Percentiles rank a stretch among this genome's conserved stretches.
These are phyloP conservation scores for Thermophis baileyi DNA, from an alignment of 2,113 vertebrate species.

Conservation along the genomic window DNA sequence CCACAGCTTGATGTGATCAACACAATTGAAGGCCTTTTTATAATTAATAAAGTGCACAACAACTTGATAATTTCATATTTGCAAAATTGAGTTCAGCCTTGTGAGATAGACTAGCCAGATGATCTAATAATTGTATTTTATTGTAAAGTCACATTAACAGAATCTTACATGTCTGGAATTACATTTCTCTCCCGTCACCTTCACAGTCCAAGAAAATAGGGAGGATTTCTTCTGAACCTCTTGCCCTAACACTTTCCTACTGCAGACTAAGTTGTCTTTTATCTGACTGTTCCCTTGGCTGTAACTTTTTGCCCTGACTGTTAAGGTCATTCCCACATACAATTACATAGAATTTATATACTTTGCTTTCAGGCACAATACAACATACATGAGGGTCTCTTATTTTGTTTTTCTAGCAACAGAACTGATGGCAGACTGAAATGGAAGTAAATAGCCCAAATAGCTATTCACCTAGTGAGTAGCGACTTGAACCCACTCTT, in stretches of 20 bases:
- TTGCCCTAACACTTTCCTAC: neutral
- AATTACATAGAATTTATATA: neutral
- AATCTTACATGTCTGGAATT: neutral
- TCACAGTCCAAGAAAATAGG: neutral
- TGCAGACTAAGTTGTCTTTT: neutral
- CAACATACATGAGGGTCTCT: neutral
- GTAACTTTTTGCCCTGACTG: neutral
- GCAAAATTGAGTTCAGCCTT: neutral
- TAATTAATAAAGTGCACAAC: neutral
- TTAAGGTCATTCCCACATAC: neutral
- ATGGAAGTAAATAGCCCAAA: neutral
- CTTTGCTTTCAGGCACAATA: neutral
- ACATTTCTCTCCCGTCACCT: neutral
- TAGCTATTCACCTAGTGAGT: neutral
- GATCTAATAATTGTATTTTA: neutral
- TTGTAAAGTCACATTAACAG: neutral
- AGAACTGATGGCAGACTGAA: neutral
- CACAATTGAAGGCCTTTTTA: neutral
- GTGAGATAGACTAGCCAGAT: neutral
- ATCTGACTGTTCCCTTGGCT: neutral
- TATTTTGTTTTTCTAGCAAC: neutral
- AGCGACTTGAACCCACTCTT: neutral
- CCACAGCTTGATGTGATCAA: neutral
- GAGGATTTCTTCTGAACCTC: neutral
- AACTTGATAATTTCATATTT: neutral